These are phyloP conservation scores for Drosophila meridionalis DNA, from an alignment of 2,888 invertebrate species.

Conservation along the genomic window DNA sequence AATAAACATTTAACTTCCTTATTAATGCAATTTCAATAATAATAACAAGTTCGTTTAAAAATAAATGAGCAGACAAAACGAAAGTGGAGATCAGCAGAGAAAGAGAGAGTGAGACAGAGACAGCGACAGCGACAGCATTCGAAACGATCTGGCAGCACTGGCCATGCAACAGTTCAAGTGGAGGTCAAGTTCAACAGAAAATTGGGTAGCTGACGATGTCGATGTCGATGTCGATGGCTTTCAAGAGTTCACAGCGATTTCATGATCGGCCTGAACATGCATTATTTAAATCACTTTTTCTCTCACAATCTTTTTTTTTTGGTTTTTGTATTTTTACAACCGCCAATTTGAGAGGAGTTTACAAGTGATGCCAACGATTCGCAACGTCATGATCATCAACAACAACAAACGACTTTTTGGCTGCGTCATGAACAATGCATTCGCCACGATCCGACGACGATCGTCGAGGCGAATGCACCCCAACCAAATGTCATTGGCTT, in stretches of 20 bases:
- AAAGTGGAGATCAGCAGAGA: conserved; percentile 46
- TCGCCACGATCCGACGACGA: conserved; percentile 22
- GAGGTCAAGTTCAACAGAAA: conserved; percentile 52
- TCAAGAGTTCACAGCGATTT: conserved; percentile 11
- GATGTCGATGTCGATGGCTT: conserved; percentile 13
- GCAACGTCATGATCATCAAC: conserved; percentile 59
- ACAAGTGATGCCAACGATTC: conserved; percentile 27
- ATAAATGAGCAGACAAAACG: conserved; percentile 63
- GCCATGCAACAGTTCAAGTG: conserved; percentile 37
- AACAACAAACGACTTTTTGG: conserved; percentile 17
- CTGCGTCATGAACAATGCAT: conserved; percentile 60
- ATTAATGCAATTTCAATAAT: conserved; percentile 75
- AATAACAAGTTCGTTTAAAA: conserved; percentile 60
- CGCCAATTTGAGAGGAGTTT: conserved; percentile 34
- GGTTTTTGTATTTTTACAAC: neutral
- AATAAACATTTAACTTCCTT: conserved; percentile 78
- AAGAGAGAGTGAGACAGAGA: neutral
- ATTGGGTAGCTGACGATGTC: conserved; percentile 19
- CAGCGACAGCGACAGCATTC: neutral
- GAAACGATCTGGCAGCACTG: conserved; percentile 11
- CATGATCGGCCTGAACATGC: conserved; percentile 24
- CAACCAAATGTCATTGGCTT: conserved; percentile 71
- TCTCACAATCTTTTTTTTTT: neutral
- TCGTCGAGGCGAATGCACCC: conserved; percentile 67
- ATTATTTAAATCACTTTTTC: conserved; percentile 47